Percentiles rank a stretch among this genome's conserved stretches.
phyloP scores from a whole-genome alignment of 2,888 invertebrate species.

The Acanthosepion lycidas region DNA sequence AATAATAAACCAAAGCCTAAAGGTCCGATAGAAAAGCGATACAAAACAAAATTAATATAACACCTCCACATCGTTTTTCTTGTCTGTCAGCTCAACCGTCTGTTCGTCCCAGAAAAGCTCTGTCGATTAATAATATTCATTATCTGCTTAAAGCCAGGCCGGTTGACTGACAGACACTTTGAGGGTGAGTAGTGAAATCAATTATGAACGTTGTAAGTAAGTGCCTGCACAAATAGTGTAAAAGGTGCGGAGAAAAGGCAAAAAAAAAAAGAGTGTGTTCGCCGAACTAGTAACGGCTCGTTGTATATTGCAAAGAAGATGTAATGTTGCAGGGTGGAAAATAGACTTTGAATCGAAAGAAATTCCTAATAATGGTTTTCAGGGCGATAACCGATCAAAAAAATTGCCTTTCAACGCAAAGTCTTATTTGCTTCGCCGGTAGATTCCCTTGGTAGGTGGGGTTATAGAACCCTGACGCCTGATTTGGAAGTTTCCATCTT shows the following conservation, averaged over 20 bases:
- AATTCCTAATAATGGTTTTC: background rate
- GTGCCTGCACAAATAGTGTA: background rate
- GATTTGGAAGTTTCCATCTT: background rate
- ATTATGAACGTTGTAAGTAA: background rate
- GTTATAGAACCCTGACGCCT: background rate
- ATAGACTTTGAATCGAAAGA: background rate
- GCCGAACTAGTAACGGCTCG: background rate
- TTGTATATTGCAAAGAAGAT: background rate
- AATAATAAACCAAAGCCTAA: background rate
- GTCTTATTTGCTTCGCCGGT: too few relatives aligned
- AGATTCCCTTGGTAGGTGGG: background rate
- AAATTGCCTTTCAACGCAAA: background rate
- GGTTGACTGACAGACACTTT: slow-evolving; percentile 4
- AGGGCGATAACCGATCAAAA: background rate
- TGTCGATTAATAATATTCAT: slow-evolving; percentile 11
- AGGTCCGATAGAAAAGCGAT: background rate
- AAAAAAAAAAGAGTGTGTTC: background rate
- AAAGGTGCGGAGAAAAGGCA: background rate
- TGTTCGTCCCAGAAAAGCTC: background rate
- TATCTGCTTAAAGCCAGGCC: background rate
- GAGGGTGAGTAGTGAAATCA: background rate
- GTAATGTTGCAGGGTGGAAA: background rate
- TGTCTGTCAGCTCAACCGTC: background rate
- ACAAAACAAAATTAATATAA: background rate
- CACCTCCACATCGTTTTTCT: background rate